Evolutionary conservation across 2,113 vertebrate species (phyloP), one percentile per base, ranked within the genome.

Genomic region (Columba livia): DNA sequence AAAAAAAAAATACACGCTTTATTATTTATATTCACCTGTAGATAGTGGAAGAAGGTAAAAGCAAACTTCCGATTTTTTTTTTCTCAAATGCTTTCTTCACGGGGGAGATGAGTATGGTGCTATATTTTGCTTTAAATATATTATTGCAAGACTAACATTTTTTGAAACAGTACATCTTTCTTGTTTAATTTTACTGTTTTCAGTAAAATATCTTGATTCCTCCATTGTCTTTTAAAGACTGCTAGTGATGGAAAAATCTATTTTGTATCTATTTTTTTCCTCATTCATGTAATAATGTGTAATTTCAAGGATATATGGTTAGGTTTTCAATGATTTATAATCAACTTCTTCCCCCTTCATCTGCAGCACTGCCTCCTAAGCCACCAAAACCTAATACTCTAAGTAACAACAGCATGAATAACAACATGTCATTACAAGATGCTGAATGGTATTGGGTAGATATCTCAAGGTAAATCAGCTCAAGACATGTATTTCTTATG

Each of bases 401-500:
- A 97, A 98, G 98, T 97, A 99, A 99, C 98, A 99, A 99, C 98
- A 97, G 99, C 97, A 99, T 99, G 98, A 99, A 99, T 98, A 99
- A 99, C 98, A 99, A 98, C 97, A 99, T 99, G 99, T 99, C 99
- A 97, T 98, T 99, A 78, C 99, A 99, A 97, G 99, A 99, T 84
- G 99, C 99, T 50, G 99, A 99, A 96, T 99, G 99, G 99, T 99
- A 99, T 99, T 99, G 99, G 99, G 99, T 99, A 50, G 99, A 99
- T 97, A 99, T 99, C 98, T 99, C 99, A 65, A 98, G 99, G 98
- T 98, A 98, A 98, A 97, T 72, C 64, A 89, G 6, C 29, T 95
- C 54, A 87, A 80, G 54, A 74, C 14, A 18, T 16, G 4, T 81
- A 70, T 79, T 77, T 73, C 40, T 50, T 83, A 50, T 67, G 53